Percentiles rank a stretch among this genome's conserved stretches.
These are phyloP conservation scores for Phaethon lepturus DNA, from an alignment of 2,113 vertebrate genomes.

Conservation along the genomic window DNA sequence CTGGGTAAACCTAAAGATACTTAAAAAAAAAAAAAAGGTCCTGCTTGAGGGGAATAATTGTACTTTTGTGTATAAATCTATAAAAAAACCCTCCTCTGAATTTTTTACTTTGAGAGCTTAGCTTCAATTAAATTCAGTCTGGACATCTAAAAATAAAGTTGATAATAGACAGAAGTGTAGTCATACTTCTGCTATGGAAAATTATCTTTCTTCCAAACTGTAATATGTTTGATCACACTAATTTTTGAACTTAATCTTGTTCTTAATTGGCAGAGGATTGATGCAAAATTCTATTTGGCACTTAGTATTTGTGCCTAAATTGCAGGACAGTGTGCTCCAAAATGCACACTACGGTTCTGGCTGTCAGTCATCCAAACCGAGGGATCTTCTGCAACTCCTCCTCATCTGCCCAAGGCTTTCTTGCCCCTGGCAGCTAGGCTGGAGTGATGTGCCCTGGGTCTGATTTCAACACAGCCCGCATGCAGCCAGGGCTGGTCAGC, in stretches of 20 bases:
- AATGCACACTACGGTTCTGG: background rate
- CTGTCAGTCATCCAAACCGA: background rate
- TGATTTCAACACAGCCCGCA: background rate
- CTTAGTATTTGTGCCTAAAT: background rate
- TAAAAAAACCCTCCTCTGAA: background rate
- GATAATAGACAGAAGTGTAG: background rate
- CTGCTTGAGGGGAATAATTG: conserved; percentile 4
- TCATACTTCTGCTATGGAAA: background rate
- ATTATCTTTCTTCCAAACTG: background rate
- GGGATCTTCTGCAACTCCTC: background rate
- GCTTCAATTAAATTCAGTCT: conserved; percentile 29
- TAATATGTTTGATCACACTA: background rate
- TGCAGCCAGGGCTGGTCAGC: background rate
- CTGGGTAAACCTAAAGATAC: background rate
- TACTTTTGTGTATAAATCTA: conserved; percentile 18
- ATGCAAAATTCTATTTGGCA: background rate
- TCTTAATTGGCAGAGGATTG: background rate
- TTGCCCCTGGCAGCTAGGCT: background rate
- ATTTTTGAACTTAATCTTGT: background rate
- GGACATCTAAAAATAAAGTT: conserved; percentile 34
- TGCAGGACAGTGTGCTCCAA: background rate
- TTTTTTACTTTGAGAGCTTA: conserved; percentile 25
- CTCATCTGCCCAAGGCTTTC: background rate
- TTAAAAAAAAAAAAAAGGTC: background rate
- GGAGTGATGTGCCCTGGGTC: background rate